phyloP scores from a whole-genome alignment of 2,797 vertebrate species.

The Aphelocoma californica region DNA sequence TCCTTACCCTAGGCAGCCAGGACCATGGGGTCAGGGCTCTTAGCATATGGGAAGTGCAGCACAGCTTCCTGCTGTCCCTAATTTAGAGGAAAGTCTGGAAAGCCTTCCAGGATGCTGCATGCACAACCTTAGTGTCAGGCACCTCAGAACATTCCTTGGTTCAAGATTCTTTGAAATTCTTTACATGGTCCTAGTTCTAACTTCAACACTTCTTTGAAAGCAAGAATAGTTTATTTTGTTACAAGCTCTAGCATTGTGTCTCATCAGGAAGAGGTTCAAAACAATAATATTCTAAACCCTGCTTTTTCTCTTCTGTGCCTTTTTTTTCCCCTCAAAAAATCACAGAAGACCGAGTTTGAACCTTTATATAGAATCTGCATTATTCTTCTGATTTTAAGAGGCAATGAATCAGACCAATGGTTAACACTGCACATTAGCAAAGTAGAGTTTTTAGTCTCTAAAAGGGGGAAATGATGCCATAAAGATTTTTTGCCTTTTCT shows the following conservation, averaged over 20 bases:
- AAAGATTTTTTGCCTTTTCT: too few relatives aligned
- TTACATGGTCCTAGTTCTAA: not conserved
- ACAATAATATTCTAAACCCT: not conserved
- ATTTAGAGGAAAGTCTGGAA: not conserved
- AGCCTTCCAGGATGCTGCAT: not conserved
- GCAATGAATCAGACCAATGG: not conserved
- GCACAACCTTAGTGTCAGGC: not conserved
- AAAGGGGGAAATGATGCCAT: too few relatives aligned
- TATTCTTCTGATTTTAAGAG: not conserved
- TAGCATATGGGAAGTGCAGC: rapidly evolving
- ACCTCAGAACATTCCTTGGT: not conserved
- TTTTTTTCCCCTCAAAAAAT: rapidly evolving
- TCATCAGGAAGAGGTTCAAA: not conserved
- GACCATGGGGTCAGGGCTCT: not conserved
- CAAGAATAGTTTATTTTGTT: not conserved
- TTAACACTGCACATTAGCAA: not conserved
- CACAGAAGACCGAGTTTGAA: not conserved
- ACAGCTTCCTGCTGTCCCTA: not conserved
- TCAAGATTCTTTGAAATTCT: not conserved
- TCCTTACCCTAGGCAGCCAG: not conserved
- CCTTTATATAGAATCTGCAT: not conserved
- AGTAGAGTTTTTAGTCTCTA: too few relatives aligned
- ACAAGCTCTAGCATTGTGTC: not conserved
- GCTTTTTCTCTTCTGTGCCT: not conserved
- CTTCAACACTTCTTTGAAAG: not conserved